phyloP scores from a whole-genome alignment of 2,888 invertebrate genomes.

The Tachina grossa region DNA sequence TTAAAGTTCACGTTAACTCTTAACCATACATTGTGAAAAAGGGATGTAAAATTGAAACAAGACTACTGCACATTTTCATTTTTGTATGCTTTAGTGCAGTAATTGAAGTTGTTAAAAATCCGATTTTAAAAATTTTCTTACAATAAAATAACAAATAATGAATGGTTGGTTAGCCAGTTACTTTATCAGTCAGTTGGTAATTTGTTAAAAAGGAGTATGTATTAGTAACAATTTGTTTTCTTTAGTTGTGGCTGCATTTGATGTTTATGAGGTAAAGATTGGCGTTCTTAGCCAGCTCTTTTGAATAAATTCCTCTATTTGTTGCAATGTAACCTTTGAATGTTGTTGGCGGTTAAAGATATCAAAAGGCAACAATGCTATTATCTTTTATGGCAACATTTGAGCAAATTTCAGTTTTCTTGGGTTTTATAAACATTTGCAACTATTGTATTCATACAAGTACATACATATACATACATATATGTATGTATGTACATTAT shows the following conservation, averaged over 20 bases:
- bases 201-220: neutral
- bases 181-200: constrained; percentile 13
- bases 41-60: no score
- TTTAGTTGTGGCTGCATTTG: neutral
- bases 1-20: no score
- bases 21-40: no score
- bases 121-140: neutral
- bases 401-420: constrained; percentile 31
- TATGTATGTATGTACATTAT: neutral
- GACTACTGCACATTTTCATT: no score
- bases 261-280: neutral
- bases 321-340: constrained; percentile 17
- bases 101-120: neutral
- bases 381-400: constrained; percentile 23
- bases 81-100: no score
- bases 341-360: constrained; percentile 34
- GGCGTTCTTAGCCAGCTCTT: constrained; percentile 1
- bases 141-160: neutral
- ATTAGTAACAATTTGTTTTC: neutral
- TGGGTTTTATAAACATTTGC: constrained; percentile 18
- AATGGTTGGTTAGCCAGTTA: neutral
- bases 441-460: neutral
- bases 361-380: constrained; percentile 40
- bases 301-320: neutral
- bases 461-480: no score